These are phyloP conservation scores for Steinernema scapterisci DNA, from an alignment of 2,888 invertebrate genomes.

Conservation along the genomic window DNA sequence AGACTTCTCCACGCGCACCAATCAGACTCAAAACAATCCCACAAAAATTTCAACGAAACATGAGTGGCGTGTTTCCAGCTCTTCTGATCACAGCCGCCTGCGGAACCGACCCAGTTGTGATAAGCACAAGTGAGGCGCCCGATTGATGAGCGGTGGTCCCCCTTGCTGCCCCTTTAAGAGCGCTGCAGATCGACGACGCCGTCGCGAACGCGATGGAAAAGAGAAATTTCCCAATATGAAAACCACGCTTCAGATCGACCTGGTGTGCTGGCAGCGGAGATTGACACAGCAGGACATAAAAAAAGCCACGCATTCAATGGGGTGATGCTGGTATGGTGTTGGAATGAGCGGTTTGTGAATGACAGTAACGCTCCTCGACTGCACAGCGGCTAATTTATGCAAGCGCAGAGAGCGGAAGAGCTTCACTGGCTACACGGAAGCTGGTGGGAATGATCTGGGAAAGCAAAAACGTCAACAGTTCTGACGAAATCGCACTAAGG, in stretches of 20 bases:
- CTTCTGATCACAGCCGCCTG: too few species aligned
- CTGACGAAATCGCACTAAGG: too few species aligned
- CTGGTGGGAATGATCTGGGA: too few species aligned
- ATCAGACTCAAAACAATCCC: too few species aligned
- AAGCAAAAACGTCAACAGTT: too few species aligned
- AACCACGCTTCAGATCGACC: not conserved
- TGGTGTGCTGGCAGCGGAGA: not conserved
- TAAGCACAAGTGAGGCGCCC: not conserved
- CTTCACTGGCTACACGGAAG: too few species aligned
- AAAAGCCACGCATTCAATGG: not conserved
- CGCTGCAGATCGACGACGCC: not conserved
- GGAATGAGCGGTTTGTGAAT: too few species aligned
- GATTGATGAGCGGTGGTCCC: not conserved
- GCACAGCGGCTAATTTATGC: too few species aligned
- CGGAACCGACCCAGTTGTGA: too few species aligned
- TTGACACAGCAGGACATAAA: not conserved
- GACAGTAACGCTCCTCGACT: not conserved
- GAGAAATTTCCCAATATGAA: constrained; percentile 23
- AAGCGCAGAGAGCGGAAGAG: too few species aligned
- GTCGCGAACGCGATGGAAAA: not conserved
- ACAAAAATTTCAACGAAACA: not conserved
- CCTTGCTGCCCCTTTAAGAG: not conserved
- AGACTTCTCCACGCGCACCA: too few species aligned
- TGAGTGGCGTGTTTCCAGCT: not conserved
- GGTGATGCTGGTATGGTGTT: not conserved